Evolutionary conservation across 2,888 invertebrate genomes (phyloP), one percentile per base, ranked within the genome.

Genomic region (Caenorhabditis auriculariae): DNA sequence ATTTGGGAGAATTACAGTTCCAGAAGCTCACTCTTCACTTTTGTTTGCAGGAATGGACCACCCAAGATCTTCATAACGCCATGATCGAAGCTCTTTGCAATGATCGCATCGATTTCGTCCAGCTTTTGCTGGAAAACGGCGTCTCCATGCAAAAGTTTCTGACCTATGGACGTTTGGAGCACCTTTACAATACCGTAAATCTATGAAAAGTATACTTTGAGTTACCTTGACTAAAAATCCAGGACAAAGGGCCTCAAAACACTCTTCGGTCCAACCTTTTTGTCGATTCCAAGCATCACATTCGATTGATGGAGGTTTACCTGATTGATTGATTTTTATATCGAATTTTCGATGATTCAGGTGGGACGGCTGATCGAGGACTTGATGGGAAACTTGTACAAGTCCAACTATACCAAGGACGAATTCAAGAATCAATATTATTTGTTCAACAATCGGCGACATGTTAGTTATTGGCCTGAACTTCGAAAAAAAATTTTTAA

Each of bases 21-120:
- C n/a, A n/a, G n/a, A n/a, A n/a, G n/a, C n/a, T n/a, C n/a, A 15
- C 12, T 32, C n/a, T n/a, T n/a, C n/a, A n/a, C n/a, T n/a, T n/a
- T n/a, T n/a, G n/a, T 23, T 21, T 12, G 1, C 91, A 94, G 82
- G 93, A 95, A 83, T 95, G 94, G 94, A 92, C 93, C 7, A 87
- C 89, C 77, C 90, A 88, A 87, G 91, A 93, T 2, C 85, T 98
- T 65, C 93, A 96, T 80, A 91, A 93, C 83, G 93, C 95, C 2
- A 96, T 98, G 95, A 91, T 95, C 91, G 94, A 96, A 82, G 96
- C 96, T 0, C 85, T 98, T 53, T 91, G 91, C 92, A 83, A 93
- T 93, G 7, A 96, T 96, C 94, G 91, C 93, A 91, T 95, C 77
- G 95, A 96, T 85, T 98, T 98, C 85, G 96, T 98, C 12, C 92